Conservation (phyloP, 2,888 invertebrate genomes). For the Baronia brevicornis region DNA sequence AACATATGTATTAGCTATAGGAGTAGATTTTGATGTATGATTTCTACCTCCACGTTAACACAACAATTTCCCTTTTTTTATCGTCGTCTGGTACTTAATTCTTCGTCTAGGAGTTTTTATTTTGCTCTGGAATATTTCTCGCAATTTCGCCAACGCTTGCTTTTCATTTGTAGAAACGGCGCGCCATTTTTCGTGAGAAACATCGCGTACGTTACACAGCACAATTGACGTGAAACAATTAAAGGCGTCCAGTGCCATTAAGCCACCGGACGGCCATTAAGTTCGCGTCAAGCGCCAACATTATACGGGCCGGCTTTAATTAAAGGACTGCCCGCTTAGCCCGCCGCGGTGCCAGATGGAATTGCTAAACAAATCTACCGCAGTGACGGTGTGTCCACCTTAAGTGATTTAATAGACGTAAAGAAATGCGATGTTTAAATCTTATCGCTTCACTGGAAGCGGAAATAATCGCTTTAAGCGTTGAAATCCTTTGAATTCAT, state of each 20-base stretch:
- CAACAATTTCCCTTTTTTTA: no score
- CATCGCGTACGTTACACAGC: constrained; percentile 31
- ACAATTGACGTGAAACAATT: constrained; percentile 68
- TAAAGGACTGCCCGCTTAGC: constrained; percentile 68
- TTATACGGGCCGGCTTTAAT: constrained; percentile 70
- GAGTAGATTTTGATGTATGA: no score
- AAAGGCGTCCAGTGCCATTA: constrained; percentile 61
- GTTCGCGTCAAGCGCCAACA: constrained; percentile 63
- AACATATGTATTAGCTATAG: no score
- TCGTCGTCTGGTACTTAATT: no score
- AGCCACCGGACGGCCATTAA: constrained; percentile 68
- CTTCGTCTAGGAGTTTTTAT: no score
- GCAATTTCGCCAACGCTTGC: no score
- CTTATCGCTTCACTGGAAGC: constrained; percentile 33
- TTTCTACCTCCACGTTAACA: no score
- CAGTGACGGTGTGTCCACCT: constrained; percentile 73
- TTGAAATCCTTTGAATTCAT: constrained; percentile 13
- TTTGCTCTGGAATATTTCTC: no score
- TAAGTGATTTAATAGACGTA: constrained; percentile 75
- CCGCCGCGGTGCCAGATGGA: constrained; percentile 63
- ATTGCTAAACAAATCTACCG: constrained; percentile 75
- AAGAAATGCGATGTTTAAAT: constrained; percentile 68
- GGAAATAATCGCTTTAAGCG: constrained; percentile 23
- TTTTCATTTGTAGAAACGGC: no score
- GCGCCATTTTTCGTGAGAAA: constrained; percentile 14